Evolutionary conservation across 2,113 vertebrate genomes (phyloP).

Genomic region (Misgurnus anguillicaudatus): DNA sequence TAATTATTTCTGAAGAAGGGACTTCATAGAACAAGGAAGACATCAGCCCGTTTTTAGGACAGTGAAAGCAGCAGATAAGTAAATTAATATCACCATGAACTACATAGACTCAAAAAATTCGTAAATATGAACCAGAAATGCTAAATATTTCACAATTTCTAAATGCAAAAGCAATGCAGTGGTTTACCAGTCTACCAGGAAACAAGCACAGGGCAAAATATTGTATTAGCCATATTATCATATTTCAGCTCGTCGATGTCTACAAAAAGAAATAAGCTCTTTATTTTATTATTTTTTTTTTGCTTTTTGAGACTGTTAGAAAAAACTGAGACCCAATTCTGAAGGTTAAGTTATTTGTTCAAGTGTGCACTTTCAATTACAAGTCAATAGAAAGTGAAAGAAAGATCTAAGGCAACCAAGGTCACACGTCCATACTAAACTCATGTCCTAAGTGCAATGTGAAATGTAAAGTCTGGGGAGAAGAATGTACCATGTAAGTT

Average conservation of each 20-base stretch:
- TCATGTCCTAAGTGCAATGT: constrained; percentile 9
- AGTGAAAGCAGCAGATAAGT: too few species aligned
- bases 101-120: too few species aligned
- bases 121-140: too few species aligned
- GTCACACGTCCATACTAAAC: constrained; percentile 10
- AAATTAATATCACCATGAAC: too few species aligned
- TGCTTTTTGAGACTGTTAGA: neutral
- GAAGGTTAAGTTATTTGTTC: constrained; percentile 12
- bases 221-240: neutral
- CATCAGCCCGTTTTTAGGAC: too few species aligned
- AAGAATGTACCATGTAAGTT: constrained; percentile 1
- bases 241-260: neutral
- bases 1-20: too few species aligned
- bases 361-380: neutral
- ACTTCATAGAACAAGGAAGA: too few species aligned
- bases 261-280: neutral
- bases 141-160: too few species aligned
- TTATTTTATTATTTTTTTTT: too few species aligned
- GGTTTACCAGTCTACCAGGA: too few species aligned
- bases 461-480: constrained; percentile 21
- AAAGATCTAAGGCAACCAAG: neutral
- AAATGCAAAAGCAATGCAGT: too few species aligned
- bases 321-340: too few species aligned
- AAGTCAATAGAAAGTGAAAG: neutral
- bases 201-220: neutral